These are phyloP conservation scores for Acanthochromis polyacanthus DNA, from an alignment of 2,113 vertebrate species.

Conservation along the genomic window DNA sequence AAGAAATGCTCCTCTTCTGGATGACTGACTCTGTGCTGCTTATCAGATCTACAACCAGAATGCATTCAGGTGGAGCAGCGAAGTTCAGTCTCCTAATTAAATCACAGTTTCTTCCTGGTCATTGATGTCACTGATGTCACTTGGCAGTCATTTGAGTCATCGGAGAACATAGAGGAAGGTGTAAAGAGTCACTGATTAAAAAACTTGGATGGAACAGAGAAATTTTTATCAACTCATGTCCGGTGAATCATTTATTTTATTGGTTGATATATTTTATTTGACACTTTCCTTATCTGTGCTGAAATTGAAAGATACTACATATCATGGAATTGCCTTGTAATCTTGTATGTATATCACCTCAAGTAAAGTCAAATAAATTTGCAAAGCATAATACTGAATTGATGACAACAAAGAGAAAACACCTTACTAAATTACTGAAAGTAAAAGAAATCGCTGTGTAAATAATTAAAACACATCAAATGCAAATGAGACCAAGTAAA, in stretches of 20 bases:
- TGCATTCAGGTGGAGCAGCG: conserved; percentile 15
- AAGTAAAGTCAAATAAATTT: neutral
- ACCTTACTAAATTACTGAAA: neutral
- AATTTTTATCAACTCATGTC: neutral
- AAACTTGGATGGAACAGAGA: neutral
- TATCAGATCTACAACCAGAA: conserved; percentile 41
- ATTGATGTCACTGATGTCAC: conserved; percentile 24
- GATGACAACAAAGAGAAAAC: neutral
- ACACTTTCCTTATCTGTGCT: neutral
- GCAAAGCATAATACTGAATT: neutral
- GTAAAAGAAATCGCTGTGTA: neutral
- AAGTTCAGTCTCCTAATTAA: conserved; percentile 38
- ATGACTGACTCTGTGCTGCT: conserved; percentile 52
- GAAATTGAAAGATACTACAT: neutral
- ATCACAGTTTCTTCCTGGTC: neutral
- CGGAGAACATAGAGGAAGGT: neutral
- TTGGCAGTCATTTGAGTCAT: conserved; percentile 11
- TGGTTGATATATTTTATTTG: neutral
- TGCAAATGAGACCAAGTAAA: neutral
- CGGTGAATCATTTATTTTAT: neutral
- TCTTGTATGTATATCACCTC: neutral
- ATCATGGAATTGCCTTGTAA: neutral
- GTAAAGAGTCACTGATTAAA: neutral
- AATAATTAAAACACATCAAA: neutral
- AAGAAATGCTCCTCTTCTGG: conserved; percentile 39